Evolutionary conservation across 1,140 invertebrate species (phyloP).

Genomic region (Popillia japonica): DNA sequence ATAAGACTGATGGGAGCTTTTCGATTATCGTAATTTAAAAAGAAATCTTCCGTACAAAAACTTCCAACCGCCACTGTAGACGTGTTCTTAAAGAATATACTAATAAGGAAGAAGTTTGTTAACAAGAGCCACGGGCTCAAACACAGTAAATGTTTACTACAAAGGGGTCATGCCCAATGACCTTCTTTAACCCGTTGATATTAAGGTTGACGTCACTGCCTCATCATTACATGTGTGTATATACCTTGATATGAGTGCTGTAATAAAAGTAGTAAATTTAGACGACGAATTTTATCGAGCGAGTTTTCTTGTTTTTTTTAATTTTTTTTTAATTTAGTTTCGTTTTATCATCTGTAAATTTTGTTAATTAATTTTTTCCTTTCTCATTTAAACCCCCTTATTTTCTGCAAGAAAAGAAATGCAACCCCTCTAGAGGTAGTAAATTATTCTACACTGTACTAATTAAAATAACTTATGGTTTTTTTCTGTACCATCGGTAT

Average conservation of each 20-base stretch:
- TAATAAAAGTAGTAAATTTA: background rate
- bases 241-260: background rate
- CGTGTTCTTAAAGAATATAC: background rate
- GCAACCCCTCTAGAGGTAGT: background rate
- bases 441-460: background rate
- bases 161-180: constrained; percentile 5
- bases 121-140: background rate
- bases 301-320: background rate
- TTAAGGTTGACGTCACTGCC: background rate
- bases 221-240: too few relatives aligned
- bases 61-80: background rate
- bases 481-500: background rate
- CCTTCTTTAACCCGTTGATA: background rate
- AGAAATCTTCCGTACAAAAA: background rate
- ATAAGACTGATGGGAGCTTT: background rate
- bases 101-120: constrained; percentile 11
- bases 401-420: too few relatives aligned
- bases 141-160: background rate
- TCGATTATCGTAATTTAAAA: background rate
- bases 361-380: background rate
- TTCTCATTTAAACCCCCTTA: background rate
- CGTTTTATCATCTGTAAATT: constrained; percentile 6
- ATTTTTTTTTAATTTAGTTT: background rate
- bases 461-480: constrained; percentile 7
- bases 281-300: too few relatives aligned